These are phyloP conservation scores for Danio tinwini DNA, from an alignment of 2,797 vertebrate genomes.

Conservation along the genomic window DNA sequence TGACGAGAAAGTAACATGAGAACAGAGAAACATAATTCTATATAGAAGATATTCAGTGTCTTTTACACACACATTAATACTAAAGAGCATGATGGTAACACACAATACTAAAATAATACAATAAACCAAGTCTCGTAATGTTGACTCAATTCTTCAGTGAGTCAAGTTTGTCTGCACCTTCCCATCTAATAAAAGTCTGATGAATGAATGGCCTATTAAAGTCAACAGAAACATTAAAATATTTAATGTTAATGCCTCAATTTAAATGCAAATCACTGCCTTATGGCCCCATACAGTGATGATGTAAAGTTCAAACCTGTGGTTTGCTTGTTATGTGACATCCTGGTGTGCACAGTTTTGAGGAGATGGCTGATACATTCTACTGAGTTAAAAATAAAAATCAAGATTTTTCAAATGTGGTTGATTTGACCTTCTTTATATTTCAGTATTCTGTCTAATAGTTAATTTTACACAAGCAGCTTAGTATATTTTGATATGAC, in stretches of 20 bases:
- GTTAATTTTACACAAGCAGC: not conserved
- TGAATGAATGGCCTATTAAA: slow-evolving; percentile 70
- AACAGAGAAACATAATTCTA: too few species aligned
- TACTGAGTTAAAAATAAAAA: not conserved
- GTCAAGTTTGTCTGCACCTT: slow-evolving; percentile 61
- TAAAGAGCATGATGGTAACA: too few species aligned
- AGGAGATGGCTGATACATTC: slow-evolving; percentile 6
- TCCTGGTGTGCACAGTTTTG: slow-evolving; percentile 42
- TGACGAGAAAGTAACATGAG: too few species aligned
- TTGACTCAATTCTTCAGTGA: slow-evolving; percentile 21
- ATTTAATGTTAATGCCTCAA: slow-evolving; percentile 73
- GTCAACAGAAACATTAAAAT: slow-evolving; percentile 60
- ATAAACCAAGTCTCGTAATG: not conserved
- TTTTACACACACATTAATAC: too few species aligned
- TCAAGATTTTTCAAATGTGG: not conserved
- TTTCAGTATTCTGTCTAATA: not conserved
- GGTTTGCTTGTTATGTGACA: slow-evolving; percentile 62
- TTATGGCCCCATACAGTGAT: slow-evolving; percentile 71
- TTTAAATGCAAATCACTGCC: slow-evolving; percentile 79
- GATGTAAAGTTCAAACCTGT: slow-evolving; percentile 68
- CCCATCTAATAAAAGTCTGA: slow-evolving; percentile 64
- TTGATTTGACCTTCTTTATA: not conserved
- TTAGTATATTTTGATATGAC: not conserved
- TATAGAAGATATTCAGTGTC: too few species aligned
- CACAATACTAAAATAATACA: too few species aligned